Base-by-base conservation (phyloP, 2,888 invertebrate genomes). In the Drosophila anomalata region DNA sequence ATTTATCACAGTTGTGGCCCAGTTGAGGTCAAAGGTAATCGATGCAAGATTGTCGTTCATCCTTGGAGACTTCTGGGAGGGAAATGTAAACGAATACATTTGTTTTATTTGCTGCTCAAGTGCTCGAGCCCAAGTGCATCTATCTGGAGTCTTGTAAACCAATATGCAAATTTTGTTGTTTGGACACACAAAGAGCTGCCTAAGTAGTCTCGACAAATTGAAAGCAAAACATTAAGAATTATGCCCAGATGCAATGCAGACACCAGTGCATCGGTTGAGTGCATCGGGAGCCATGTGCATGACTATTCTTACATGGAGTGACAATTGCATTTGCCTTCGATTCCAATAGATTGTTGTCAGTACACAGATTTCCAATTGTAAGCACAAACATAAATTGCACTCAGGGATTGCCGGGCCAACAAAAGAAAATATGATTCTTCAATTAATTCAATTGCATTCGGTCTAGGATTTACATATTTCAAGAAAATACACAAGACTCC, bases 181-280 rank as follows among this genome's bases (percentile, higher is more conserved):
- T 57, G 59, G 14, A 20, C 71, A 59, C 46, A 8, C 58, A 29
- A 48, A 54, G 53, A 41, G 63, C 47, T 31, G 57, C 51, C 58
- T 70, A 79, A 88, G 85, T 87, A 87, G 85, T 88, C 76, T 74
- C 81, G 67, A 87, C 63, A 84, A 84, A 88, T 84, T 84, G 87
- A 73, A 87, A 87, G 87, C 82, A 84, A 84, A 84, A 88, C 89
- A 84, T 84, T 84, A 88, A 88, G 87, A 84, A 88, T 85, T 88
- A 88, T 88, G 75, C 77, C 69, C 69, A 75, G 77, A 79, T 84
- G 84, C 36, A 52, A n/a, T 20, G 17, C 41, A 42, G 41, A 42
- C 20, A 17, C 41, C 14, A 17, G 41, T 17, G 29, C 29, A 29
- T 29, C 29, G 29, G 41, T 4, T 42, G 41, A 42, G 41, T 42